Conservation (phyloP, 1,140 invertebrate genomes). For the Goniozus legneri region DNA sequence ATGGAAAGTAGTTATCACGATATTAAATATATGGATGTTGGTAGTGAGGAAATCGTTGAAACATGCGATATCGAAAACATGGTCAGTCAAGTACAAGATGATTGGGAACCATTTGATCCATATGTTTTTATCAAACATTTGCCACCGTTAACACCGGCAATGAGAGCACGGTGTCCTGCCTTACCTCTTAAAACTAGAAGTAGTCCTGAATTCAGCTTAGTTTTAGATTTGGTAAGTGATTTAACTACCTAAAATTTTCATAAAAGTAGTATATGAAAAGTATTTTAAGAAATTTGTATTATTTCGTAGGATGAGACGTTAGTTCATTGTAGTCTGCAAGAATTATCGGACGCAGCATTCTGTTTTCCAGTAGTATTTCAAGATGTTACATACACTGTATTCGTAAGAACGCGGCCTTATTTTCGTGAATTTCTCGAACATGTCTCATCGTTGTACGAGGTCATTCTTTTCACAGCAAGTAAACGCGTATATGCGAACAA, state of each 20-base stretch:
- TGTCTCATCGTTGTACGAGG: slow-evolving; percentile 88
- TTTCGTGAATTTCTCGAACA: slow-evolving; percentile 90
- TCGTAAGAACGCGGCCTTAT: slow-evolving; percentile 86
- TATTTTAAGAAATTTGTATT: slow-evolving; percentile 8
- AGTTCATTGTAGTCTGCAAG: slow-evolving; percentile 92
- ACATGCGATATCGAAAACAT: slow-evolving; percentile 57
- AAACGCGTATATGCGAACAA: slow-evolving; percentile 96
- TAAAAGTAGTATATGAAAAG: neutral
- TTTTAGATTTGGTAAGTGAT: slow-evolving; percentile 71
- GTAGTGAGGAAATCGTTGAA: slow-evolving; percentile 52
- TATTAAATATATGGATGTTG: slow-evolving; percentile 49
- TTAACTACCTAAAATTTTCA: slow-evolving; percentile 3
- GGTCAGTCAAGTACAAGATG: slow-evolving; percentile 62
- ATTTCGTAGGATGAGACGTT: slow-evolving; percentile 79
- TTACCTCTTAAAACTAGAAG: slow-evolving; percentile 89
- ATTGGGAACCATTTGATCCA: slow-evolving; percentile 82
- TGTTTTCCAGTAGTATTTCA: slow-evolving; percentile 94
- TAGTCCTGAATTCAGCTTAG: slow-evolving; percentile 90
- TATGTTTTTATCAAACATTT: slow-evolving; percentile 90
- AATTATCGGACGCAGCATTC: slow-evolving; percentile 88
- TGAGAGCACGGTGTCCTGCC: slow-evolving; percentile 82
- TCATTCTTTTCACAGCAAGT: slow-evolving; percentile 94
- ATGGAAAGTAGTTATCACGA: slow-evolving; percentile 43
- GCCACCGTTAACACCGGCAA: slow-evolving; percentile 83
- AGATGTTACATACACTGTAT: slow-evolving; percentile 85